A percentile compares a stretch with the other conserved stretches of the same genome.
phyloP scores from a whole-genome alignment of 2,797 vertebrate genomes.

The Danionella dracula region DNA sequence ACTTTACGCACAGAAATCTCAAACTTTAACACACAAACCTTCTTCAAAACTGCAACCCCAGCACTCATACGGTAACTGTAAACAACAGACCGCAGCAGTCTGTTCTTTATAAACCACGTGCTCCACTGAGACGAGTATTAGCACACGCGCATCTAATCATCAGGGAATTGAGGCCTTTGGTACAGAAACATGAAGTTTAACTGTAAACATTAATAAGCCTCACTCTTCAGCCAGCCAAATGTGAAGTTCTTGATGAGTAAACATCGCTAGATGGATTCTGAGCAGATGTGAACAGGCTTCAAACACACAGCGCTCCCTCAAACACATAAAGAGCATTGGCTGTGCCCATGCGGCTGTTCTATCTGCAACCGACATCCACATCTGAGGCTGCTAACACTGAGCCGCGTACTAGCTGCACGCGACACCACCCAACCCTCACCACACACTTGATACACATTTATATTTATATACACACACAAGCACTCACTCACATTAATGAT shows the following conservation, averaged over 20 bases:
- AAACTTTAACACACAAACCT: too few relatives aligned
- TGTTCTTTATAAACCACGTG: not conserved
- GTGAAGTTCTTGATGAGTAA: not conserved
- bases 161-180: not conserved
- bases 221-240: not conserved
- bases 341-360: conserved; percentile 46
- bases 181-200: too few relatives aligned
- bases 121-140: not conserved
- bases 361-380: conserved; percentile 55
- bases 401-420: conserved; percentile 53
- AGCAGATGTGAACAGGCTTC: not conserved
- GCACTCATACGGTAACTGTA: not conserved
- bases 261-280: not conserved
- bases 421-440: conserved; percentile 56
- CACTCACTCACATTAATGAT: conserved; percentile 2
- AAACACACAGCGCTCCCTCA: not conserved
- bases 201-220: not conserved
- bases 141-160: not conserved
- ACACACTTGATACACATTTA: conserved; percentile 39
- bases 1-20: too few relatives aligned
- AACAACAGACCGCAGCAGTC: not conserved
- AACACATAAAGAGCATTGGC: conserved; percentile 31
- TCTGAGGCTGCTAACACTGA: conserved; percentile 51
- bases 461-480: not conserved
- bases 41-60: too few relatives aligned